Evolutionary conservation across 2,113 vertebrate species (phyloP), one percentile per base, ranked within the genome.

Genomic region (Hippoglossus stenolepis): DNA sequence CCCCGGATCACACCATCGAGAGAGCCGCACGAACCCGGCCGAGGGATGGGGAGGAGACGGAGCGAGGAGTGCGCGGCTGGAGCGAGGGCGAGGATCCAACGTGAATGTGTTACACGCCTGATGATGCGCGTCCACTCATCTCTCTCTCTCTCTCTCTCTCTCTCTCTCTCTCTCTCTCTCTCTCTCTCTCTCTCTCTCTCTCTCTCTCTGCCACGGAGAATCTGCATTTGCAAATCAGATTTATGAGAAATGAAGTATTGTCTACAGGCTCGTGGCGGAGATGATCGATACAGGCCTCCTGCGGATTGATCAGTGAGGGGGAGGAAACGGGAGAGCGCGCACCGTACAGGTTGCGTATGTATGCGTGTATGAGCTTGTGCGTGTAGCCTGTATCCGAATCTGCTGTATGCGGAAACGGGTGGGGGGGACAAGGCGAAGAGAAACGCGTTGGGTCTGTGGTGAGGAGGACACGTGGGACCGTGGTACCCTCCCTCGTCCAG

Each of bases 401-500:
- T 31, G 28, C 28, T 31, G 28, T 31, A 31, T 31, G 28, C 28
- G 31, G 31, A 31, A 31, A 31, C 31, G 6, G 31, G 31, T 1
- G 81, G 83, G 31, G 26, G 81, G 83, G 77, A 79, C 77, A 75
- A 77, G 80, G 81, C 75, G 80, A 82, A 35, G 83, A 76, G 82
- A 68, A 57, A 70, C 43, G 85, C 78, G 56, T 65, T 82, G 68
- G 88, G 87, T 92, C 77, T 90, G 90, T 86, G 86, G 87, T 61
- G 92, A 87, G 79, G 82, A 84, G 84, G 84, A 85, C 90, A 93
- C 93, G 92, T 93, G 90, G 91, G 90, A 81, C 75, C 58, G 65
- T 61, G 80, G 89, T 76, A 85, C 84, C 93, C 93, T 89, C 93
- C 92, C 90, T 92, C 80, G 83, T 82, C 81, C 72, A 49, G 69